phyloP scores from a whole-genome alignment of 2,888 invertebrate species.

The Branchinecta sandiegonensis region DNA sequence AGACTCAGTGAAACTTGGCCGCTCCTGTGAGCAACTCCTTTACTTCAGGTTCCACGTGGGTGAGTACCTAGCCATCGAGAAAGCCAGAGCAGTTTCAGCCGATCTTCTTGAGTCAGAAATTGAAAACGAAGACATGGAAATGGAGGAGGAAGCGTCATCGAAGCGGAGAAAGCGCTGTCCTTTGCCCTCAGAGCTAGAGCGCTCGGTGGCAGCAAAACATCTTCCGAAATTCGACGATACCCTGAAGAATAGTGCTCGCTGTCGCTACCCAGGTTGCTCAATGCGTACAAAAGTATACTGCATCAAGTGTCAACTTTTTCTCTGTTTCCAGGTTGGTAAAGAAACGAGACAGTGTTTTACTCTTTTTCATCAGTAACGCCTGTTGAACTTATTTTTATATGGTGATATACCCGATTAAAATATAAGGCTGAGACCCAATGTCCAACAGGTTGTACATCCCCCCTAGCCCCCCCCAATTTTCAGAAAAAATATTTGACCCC shows the following conservation, averaged over 20 bases:
- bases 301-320: constrained; percentile 11
- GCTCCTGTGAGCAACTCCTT: not conserved
- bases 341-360: not conserved
- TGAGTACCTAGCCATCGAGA: not conserved
- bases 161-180: not conserved
- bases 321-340: not conserved
- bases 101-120: constrained; percentile 9
- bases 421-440: not conserved
- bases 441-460: not conserved
- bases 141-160: not conserved
- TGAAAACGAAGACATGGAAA: not conserved
- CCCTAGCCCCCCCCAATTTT: not conserved
- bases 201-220: not conserved
- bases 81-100: constrained; percentile 7
- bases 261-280: constrained; percentile 2
- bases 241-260: not conserved
- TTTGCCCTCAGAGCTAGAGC: constrained; percentile 1
- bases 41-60: constrained; percentile 11
- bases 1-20: not conserved
- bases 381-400: not conserved
- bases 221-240: not conserved
- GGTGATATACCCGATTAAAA: not conserved
- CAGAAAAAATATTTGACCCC: constrained; percentile 2
- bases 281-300: not conserved
- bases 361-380: constrained; percentile 7